Conservation (phyloP, 2,888 invertebrate species). For the Torymus auratus region DNA sequence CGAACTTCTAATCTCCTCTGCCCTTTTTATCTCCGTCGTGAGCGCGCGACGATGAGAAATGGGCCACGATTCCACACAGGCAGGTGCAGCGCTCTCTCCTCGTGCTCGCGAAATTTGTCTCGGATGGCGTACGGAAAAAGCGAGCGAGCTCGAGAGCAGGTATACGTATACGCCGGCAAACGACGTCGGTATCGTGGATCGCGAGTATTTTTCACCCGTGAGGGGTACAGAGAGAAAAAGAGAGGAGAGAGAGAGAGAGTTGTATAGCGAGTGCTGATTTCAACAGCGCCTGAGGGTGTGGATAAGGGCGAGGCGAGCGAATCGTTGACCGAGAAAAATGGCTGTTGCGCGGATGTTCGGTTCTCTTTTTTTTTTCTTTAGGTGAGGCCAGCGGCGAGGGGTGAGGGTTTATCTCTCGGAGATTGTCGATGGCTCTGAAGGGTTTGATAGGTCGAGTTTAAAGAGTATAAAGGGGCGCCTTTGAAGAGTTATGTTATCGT, state of each 20-base stretch:
- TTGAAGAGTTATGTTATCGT: too few species aligned
- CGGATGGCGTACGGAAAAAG: conserved; percentile 5
- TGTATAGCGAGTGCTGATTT: conserved; percentile 17
- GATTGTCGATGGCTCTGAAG: background rate
- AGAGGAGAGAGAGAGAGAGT: too few species aligned
- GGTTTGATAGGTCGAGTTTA: too few species aligned
- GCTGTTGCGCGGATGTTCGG: conserved; percentile 9
- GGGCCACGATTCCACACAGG: background rate
- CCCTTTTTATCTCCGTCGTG: conserved; percentile 19
- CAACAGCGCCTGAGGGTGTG: background rate
- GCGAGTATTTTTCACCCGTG: conserved; percentile 17
- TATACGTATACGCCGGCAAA: background rate
- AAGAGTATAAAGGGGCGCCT: too few species aligned
- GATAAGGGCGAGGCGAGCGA: conserved; percentile 8
- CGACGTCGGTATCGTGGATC: conserved; percentile 22
- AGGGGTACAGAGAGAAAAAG: too few species aligned
- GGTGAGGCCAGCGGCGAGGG: background rate
- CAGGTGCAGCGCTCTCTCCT: conserved; percentile 3
- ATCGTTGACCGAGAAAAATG: conserved; percentile 7
- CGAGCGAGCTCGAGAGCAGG: background rate
- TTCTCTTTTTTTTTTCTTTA: background rate
- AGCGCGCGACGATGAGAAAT: conserved; percentile 42
- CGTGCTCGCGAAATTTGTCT: conserved; percentile 44
- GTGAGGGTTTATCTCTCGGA: background rate
- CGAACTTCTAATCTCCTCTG: too few species aligned